phyloP scores from a whole-genome alignment of 2,113 vertebrate species.

The Numida meleagris region DNA sequence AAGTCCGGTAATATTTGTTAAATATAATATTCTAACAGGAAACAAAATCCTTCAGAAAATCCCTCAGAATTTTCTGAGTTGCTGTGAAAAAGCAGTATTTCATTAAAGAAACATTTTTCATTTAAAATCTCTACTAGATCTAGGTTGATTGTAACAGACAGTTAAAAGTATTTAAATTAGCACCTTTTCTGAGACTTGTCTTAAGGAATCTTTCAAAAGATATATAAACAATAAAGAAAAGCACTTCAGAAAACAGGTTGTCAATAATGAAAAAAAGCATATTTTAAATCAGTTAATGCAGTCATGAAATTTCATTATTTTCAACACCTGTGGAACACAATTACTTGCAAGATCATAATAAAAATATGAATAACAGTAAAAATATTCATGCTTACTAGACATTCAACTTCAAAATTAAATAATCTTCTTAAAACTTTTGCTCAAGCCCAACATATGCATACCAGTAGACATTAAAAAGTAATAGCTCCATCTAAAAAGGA shows the following conservation, averaged over 20 bases:
- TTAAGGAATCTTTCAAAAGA: background rate
- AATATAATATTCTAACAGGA: conserved; percentile 33
- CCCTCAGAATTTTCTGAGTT: background rate
- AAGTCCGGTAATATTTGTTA: conserved; percentile 19
- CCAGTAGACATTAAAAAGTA: background rate
- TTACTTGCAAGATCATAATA: background rate
- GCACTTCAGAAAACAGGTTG: background rate
- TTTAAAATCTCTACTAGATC: background rate
- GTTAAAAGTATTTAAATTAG: background rate
- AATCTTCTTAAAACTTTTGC: background rate
- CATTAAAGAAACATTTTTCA: background rate
- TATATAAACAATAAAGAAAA: background rate
- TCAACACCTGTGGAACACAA: background rate
- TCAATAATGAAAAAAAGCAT: background rate
- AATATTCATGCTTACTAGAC: background rate
- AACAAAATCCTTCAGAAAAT: background rate
- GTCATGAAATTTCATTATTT: background rate
- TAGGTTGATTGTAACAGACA: background rate
- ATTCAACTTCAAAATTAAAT: background rate
- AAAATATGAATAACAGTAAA: background rate
- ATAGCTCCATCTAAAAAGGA: background rate
- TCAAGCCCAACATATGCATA: background rate
- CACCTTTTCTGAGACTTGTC: background rate
- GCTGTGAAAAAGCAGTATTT: background rate
- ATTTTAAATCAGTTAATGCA: background rate